Base-by-base conservation (phyloP, 2,113 vertebrate species). In the Penelope pileata region DNA sequence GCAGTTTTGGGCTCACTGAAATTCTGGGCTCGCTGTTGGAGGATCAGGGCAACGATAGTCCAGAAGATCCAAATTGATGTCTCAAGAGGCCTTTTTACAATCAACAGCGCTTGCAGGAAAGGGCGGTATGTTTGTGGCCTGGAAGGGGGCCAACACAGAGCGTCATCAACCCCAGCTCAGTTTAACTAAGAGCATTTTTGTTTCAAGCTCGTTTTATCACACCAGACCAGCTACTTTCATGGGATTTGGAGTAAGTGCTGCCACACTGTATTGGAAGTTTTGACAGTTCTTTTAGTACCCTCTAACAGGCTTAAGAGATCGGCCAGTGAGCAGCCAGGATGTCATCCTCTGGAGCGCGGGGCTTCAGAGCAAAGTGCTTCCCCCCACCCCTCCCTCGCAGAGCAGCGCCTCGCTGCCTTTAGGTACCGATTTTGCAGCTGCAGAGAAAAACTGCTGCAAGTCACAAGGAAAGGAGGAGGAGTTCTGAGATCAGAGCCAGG, bases 221-320 rank as follows among this genome's bases (percentile, higher is more conserved):
- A 85, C 74, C 51, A 94, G 72, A 73, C 42, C 47, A 42, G 73
- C 83, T 82, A 50, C 48, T 54, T 85, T 64, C 68, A 43, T 80
- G 93, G 86, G 92, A 90, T 94, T 94, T 96, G 80, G 70, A 86
- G 70, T 73, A 90, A 90, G 47, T 70, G 76, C 88, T 91, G 90
- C 74, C 4, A 4, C 29, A 30, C 51, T 56, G 47, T 18, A 42
- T 12, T 82, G 66, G 72, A 85, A 89, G 38, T 90, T 96, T 86
- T 86, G 83, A 90, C 87, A 91, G 82, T 68, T 93, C 93, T 68
- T 91, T 89, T 82, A 94, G n/a, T 86, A 88, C 70, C 68, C 86
- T 95, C 90, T 88, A 93, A 96, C 87, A 92, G 54, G 53, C 84
- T 96, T 94, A 90, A 91, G 86, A 91, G 88, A 83, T 72, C 87